Evolutionary conservation across 2,113 vertebrate species (phyloP), one percentile per base, ranked within the genome.

Genomic region (Uria lomvia): DNA sequence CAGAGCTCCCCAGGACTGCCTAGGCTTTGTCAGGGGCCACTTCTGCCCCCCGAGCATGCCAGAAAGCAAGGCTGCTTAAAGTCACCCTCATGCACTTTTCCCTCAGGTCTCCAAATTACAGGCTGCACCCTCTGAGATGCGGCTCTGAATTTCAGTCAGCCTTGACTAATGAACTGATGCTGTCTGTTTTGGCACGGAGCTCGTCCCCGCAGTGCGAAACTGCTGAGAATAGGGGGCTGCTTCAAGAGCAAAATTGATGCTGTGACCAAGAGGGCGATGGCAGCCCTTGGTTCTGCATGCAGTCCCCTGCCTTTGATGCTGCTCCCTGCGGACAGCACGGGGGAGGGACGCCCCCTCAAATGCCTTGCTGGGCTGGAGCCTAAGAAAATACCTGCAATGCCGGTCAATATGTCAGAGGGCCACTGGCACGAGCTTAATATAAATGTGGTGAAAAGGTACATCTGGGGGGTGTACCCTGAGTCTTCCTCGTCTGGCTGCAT

Each of bases 391-490:
- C n/a, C 42, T 52, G 40, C 3, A 4, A 11, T 52, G 53, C 17
- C 0, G 0, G 27, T 38, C 2, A 0, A 53, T 34, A 19, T 9
- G 49, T 86, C 71, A 58, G 30, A 85, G 49, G 65, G 74, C 66
- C 70, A 14, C 49, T 34, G 40, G 70, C 70, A 60, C 5, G 36
- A 85, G 40, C 73, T 81, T 63, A 68, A 75, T 87, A 40, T 38
- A 81, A 92, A 79, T 38, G 26, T 9, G 29, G n/a, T 66, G 58
- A 94, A 92, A 87, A 90, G 45, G 73, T 88, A 78, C 74, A 79
- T 72, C 40, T 75, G 34, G 38, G 59, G 80, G 50, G 59, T 30
- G 65, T 88, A 70, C 62, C 83, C 76, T 19, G 17, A 60, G 14
- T 63, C 40, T 36, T 56, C 74, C 62, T 91, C 4, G 0, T 30